phyloP scores from a whole-genome alignment of 2,888 invertebrate species.

The Xanthostigma xanthostigma region DNA sequence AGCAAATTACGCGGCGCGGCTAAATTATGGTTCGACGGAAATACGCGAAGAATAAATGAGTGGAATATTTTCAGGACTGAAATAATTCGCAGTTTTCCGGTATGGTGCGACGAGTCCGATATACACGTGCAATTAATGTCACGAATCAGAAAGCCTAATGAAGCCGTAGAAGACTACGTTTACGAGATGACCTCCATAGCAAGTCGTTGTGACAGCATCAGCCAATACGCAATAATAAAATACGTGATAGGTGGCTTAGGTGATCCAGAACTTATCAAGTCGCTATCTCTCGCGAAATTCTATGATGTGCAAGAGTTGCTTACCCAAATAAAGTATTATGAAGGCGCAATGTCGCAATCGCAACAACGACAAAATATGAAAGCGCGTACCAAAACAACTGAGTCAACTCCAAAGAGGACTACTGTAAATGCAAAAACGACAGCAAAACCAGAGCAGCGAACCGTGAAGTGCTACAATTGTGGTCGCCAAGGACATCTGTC shows the following conservation, averaged over 20 bases:
- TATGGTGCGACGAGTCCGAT: background rate
- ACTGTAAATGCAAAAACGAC: background rate
- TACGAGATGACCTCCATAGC: background rate
- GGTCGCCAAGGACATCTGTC: background rate
- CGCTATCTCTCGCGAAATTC: background rate
- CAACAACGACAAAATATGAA: background rate
- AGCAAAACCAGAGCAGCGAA: background rate
- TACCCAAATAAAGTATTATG: background rate
- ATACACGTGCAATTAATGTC: constrained; percentile 1
- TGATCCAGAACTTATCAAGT: background rate
- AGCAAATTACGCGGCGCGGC: background rate
- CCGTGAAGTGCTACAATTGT: constrained; percentile 1
- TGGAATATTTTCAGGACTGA: background rate
- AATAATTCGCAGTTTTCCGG: background rate
- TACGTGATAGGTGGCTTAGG: background rate
- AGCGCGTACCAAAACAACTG: background rate
- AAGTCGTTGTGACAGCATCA: background rate
- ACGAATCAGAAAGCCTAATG: background rate
- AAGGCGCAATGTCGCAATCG: background rate
- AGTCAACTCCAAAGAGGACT: background rate
- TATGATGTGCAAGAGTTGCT: background rate
- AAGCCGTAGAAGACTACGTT: constrained; percentile 3
- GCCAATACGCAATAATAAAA: too few relatives aligned
- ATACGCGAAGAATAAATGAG: background rate
- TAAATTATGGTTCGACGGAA: background rate